These are phyloP conservation scores for Thyatira batis DNA, from an alignment of 2,888 invertebrate genomes.

Conservation along the genomic window DNA sequence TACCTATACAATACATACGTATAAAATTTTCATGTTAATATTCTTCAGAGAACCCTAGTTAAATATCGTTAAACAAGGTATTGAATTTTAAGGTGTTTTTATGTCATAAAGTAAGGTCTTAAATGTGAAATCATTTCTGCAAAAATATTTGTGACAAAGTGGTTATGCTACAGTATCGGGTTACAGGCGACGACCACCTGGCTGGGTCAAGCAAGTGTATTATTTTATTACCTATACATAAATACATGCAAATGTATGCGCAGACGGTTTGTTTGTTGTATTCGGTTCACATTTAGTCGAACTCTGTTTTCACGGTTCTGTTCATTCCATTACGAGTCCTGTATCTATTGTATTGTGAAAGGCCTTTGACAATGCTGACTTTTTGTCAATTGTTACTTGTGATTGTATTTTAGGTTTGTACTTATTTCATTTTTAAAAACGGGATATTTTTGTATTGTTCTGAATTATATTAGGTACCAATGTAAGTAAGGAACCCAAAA, in stretches of 20 bases:
- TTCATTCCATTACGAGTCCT: slow-evolving; percentile 3
- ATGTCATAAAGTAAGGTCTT: too few relatives aligned
- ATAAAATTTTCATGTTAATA: too few relatives aligned
- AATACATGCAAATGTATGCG: slow-evolving; percentile 50
- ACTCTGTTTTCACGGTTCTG: slow-evolving; percentile 47
- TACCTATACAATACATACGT: too few relatives aligned
- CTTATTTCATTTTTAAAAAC: neutral
- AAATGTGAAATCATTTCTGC: slow-evolving; percentile 30
- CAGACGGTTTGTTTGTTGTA: slow-evolving; percentile 41
- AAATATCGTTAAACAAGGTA: too few relatives aligned
- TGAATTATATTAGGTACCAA: too few relatives aligned
- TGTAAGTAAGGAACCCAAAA: too few relatives aligned
- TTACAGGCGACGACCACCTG: slow-evolving; percentile 66
- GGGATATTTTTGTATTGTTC: neutral
- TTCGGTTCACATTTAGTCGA: slow-evolving; percentile 36
- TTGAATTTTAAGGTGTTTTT: too few relatives aligned
- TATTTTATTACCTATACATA: slow-evolving; percentile 29
- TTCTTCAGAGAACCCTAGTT: too few relatives aligned
- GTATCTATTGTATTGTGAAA: neutral
- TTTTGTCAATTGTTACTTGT: neutral
- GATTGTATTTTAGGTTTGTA: neutral
- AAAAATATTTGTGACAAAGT: slow-evolving; percentile 38
- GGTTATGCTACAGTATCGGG: slow-evolving; percentile 61
- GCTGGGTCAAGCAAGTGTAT: slow-evolving; percentile 34
- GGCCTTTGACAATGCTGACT: neutral